Base-by-base conservation (phyloP, 2,888 invertebrate species). In the Caenorhabditis angaria region DNA sequence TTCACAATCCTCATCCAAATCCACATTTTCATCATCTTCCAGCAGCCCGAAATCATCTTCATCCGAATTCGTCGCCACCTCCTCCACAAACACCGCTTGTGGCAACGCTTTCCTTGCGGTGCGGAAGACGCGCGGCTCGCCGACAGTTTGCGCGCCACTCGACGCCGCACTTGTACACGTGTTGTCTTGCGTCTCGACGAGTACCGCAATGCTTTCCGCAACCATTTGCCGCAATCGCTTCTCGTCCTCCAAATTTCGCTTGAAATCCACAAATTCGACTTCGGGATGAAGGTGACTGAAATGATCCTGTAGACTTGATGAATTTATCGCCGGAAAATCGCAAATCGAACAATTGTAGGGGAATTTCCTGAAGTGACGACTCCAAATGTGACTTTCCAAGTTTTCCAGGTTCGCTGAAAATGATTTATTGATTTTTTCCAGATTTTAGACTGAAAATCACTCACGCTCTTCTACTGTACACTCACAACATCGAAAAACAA, bases 301-400 rank as follows among this genome's bases (percentile, higher is more conserved):
- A 51, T 81, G 81, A 1, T 61, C 57, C 0, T 56, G 22, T 12
- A 81, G 56, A 53, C 61, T 65, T 12, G 57, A 57, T 0, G 67
- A 54, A 35, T 69, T 76, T n/a, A 82, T 59, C 0, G 80, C 73
- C 18, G 81, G 81, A 28, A 64, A 82, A 51, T 64, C 70, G 41
- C 81, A 82, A 25, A 68, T 32, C 10, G 72, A 67, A 53, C 81
- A 82, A 28, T 62, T 61, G 51, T 69, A 82, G 12, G 80, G 81
- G 29, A 78, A 82, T 8, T 65, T 70, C 41, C 70, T 61, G 10
- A 82, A 62, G 59, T 82, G 81, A 8, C 78, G 66, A 54, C 70
- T 80, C 81, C 81, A 82, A 51, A 82, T 78, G 55, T 82, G 81
- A n/a, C 59, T 65, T 54, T 80, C 80, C 3, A 82, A 58, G 32